Conservation (phyloP, 2,113 vertebrate genomes). For the Orycteropus afer region DNA sequence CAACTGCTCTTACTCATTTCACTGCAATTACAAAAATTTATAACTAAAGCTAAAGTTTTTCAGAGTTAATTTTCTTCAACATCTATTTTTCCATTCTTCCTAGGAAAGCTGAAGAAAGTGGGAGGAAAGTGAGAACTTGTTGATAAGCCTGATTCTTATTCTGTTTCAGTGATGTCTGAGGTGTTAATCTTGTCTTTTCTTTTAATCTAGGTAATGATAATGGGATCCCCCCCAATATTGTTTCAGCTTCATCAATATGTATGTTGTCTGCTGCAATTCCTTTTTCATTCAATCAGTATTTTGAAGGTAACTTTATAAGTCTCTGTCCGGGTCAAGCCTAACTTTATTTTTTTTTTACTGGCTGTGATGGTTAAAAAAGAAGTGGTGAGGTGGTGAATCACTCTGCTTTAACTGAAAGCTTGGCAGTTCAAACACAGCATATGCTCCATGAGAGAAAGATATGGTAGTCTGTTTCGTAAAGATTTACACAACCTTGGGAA, state of each 20-base stretch:
- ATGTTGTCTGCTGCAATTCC: constrained; percentile 72
- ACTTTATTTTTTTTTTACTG: constrained; percentile 78
- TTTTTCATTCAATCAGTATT: constrained; percentile 63
- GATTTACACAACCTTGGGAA: neutral
- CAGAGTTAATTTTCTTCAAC: constrained; percentile 46
- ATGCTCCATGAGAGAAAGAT: neutral
- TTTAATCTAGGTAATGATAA: constrained; percentile 84
- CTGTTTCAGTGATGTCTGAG: constrained; percentile 73
- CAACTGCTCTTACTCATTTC: neutral
- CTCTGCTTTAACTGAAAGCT: neutral
- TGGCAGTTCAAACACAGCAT: neutral
- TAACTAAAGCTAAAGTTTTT: constrained; percentile 12
- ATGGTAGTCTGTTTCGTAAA: neutral
- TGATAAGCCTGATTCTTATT: constrained; percentile 48
- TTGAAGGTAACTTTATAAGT: constrained; percentile 84
- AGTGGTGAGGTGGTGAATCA: neutral
- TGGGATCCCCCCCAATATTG: constrained; percentile 83
- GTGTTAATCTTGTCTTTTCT: constrained; percentile 80
- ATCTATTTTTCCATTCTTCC: constrained; percentile 18
- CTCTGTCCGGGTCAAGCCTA: constrained; percentile 76
- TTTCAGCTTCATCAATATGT: constrained; percentile 85
- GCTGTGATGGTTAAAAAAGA: neutral
- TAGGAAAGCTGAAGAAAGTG: constrained; percentile 20
- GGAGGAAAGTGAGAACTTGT: neutral
- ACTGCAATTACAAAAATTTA: constrained; percentile 54